A percentile compares a stretch with the other conserved stretches of the same genome.
Evolutionary conservation across 2,113 vertebrate genomes (phyloP).

Genomic region (Hystrix brachyura): DNA sequence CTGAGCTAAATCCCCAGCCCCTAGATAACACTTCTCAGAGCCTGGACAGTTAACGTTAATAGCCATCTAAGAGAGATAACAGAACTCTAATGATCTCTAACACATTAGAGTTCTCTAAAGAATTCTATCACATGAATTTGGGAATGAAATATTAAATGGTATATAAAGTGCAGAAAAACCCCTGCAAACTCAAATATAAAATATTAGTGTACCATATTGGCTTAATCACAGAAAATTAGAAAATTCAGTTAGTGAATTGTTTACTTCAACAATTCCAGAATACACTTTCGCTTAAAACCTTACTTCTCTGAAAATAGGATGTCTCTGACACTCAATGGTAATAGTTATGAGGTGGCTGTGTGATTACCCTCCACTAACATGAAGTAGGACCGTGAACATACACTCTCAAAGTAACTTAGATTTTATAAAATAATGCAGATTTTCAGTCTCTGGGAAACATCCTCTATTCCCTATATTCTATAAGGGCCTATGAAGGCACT

Average conservation of each 20-base stretch:
- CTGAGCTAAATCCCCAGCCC: too few species aligned
- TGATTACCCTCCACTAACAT: not conserved
- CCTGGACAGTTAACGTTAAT: slow-evolving; percentile 30
- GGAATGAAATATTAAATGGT: not conserved
- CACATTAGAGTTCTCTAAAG: not conserved
- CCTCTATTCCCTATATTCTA: not conserved
- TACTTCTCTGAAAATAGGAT: slow-evolving; percentile 4
- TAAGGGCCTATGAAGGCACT: not conserved
- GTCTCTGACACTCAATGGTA: not conserved
- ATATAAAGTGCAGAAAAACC: not conserved
- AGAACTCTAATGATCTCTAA: not conserved
- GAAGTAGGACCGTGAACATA: slow-evolving; percentile 31
- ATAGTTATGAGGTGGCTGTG: not conserved
- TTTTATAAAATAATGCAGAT: slow-evolving; percentile 11
- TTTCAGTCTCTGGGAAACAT: not conserved
- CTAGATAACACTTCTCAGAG: not conserved
- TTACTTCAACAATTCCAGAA: not conserved
- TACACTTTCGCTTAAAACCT: slow-evolving; percentile 23
- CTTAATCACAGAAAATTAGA: slow-evolving; percentile 27
- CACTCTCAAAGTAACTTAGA: slow-evolving; percentile 21
- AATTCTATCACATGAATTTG: slow-evolving; percentile 13
- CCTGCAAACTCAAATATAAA: slow-evolving; percentile 34
- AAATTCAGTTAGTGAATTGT: not conserved
- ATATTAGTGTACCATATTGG: not conserved
- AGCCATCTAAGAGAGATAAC: not conserved